Evolutionary conservation across 1,140 invertebrate genomes (phyloP).

Genomic region (Papilio helenus): DNA sequence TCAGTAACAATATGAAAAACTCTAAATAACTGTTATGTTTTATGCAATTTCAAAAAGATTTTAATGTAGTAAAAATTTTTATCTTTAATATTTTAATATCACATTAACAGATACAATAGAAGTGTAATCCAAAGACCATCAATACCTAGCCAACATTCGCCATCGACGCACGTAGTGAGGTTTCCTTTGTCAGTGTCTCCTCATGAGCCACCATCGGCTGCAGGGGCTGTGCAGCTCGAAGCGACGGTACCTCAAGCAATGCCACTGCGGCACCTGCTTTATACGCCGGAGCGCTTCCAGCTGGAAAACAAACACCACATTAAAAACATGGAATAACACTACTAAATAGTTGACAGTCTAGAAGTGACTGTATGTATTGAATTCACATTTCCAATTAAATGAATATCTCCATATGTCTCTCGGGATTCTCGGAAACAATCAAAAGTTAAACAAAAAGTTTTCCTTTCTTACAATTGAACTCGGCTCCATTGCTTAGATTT

Average conservation of each 20-base stretch:
- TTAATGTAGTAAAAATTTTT: not conserved
- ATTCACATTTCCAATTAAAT: no score
- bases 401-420: no score
- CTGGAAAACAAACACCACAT: slow-evolving; percentile 50
- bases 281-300: slow-evolving; percentile 81
- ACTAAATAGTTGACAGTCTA: no score
- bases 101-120: slow-evolving; percentile 14
- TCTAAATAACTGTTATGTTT: no score
- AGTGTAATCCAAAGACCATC: not conserved
- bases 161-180: not conserved
- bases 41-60: no score
- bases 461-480: not conserved
- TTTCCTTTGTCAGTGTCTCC: slow-evolving; percentile 69
- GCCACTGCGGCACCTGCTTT: slow-evolving; percentile 90
- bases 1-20: no score
- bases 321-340: not conserved
- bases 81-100: slow-evolving; percentile 14
- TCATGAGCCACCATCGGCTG: slow-evolving; percentile 84
- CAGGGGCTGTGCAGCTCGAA: slow-evolving; percentile 89
- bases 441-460: not conserved
- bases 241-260: slow-evolving; percentile 90
- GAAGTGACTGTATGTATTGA: no score
- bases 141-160: not conserved
- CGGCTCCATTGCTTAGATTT: not conserved
- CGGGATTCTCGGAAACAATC: no score